These are phyloP conservation scores for Arion vulgaris DNA, from an alignment of 1,140 invertebrate genomes.

Conservation along the genomic window DNA sequence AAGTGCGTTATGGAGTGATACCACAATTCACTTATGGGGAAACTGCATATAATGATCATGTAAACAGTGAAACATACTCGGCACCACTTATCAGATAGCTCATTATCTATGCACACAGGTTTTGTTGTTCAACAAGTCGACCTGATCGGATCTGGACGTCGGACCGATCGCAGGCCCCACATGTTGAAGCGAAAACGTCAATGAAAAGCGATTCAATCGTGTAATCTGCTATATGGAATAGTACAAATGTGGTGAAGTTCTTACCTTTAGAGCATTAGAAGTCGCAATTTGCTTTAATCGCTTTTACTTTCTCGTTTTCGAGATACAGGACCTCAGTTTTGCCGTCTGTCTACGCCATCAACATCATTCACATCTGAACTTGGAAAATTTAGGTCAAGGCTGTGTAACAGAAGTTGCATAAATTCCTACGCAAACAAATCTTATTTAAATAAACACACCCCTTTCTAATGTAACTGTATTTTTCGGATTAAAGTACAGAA, in stretches of 20 bases:
- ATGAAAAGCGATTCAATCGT: conserved; percentile 31
- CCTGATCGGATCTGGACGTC: conserved; percentile 8
- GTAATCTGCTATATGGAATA: background rate
- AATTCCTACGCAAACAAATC: background rate
- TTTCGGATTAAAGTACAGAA: no score
- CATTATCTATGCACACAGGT: conserved; percentile 46
- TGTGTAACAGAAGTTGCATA: background rate
- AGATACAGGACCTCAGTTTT: background rate
- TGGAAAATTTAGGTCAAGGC: conserved; percentile 46
- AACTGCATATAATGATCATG: background rate
- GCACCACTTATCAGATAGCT: conserved; percentile 21
- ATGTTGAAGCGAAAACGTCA: conserved; percentile 45
- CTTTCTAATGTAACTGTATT: no score
- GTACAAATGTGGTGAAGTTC: conserved; percentile 19
- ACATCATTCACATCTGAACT: conserved; percentile 42
- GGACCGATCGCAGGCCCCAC: conserved; percentile 13
- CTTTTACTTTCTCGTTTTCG: background rate
- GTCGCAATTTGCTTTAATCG: conserved; percentile 6
- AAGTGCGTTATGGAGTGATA: background rate
- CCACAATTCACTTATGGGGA: background rate
- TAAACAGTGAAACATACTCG: conserved; percentile 6
- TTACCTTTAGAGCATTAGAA: conserved; percentile 37
- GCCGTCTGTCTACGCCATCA: conserved; percentile 37
- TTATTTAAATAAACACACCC: no score
- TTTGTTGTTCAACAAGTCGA: conserved; percentile 35